Evolutionary conservation across 1,140 invertebrate species (phyloP).

Genomic region (Chlorops oryzae): DNA sequence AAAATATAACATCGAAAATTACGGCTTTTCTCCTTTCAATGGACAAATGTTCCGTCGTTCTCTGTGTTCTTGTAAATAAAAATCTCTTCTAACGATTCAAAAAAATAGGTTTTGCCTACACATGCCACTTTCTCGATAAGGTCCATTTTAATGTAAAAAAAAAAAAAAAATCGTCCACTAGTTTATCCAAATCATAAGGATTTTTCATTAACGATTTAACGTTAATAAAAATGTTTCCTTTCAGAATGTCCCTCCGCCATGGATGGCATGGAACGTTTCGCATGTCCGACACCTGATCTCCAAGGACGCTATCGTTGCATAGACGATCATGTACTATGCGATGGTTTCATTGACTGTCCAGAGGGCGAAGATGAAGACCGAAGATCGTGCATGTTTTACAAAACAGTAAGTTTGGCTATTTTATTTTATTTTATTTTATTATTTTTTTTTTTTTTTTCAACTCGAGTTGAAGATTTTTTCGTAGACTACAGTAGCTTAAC

Average conservation of each 20-base stretch:
- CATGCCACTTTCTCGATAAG: too few species aligned
- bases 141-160: too few species aligned
- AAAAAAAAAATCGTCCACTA: too few species aligned
- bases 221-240: too few species aligned
- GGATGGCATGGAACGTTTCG: conserved; percentile 90
- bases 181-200: too few species aligned
- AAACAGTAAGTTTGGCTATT: conserved; percentile 68
- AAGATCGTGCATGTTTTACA: conserved; percentile 94
- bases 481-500: background rate
- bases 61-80: too few species aligned
- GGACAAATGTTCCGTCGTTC: too few species aligned
- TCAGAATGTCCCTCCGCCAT: conserved; percentile 86
- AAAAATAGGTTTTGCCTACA: too few species aligned
- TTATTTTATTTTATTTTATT: background rate
- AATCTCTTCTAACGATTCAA: too few species aligned
- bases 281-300: conserved; percentile 83
- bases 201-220: too few species aligned
- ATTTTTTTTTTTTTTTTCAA: background rate
- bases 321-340: conserved; percentile 90
- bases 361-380: conserved; percentile 87
- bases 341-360: conserved; percentile 91
- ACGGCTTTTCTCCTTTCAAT: too few species aligned
- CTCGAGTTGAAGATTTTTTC: background rate
- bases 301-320: conserved; percentile 90
- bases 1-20: too few species aligned